Evolutionary conservation across 1,140 invertebrate genomes (phyloP).

Genomic region (Drosophila teissieri): DNA sequence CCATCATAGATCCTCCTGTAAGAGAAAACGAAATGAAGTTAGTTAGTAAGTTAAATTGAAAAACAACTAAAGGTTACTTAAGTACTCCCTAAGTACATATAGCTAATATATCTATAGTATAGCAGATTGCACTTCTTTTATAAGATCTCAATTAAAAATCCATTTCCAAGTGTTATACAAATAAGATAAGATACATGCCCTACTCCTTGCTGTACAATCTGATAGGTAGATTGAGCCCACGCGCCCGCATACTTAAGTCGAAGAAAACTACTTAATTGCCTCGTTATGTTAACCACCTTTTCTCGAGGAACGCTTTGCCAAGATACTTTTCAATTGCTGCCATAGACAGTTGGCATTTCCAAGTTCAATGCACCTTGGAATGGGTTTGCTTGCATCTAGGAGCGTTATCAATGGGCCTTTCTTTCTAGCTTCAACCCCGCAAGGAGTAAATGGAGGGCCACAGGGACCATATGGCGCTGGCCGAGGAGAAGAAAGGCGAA

Average conservation of each 20-base stretch:
- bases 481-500: slow-evolving; percentile 29
- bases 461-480: slow-evolving; percentile 52
- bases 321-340: slow-evolving; percentile 7
- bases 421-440: slow-evolving; percentile 58
- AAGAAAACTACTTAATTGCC: slow-evolving; percentile 31
- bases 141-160: neutral
- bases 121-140: neutral
- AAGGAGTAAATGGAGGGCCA: slow-evolving; percentile 22
- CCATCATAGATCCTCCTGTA: slow-evolving; percentile 84
- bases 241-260: slow-evolving; percentile 18
- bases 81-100: too few species aligned
- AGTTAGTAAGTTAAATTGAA: neutral
- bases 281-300: slow-evolving; percentile 21
- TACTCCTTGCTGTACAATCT: neutral
- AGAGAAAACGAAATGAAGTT: slow-evolving; percentile 1
- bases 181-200: too few species aligned
- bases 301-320: slow-evolving; percentile 8
- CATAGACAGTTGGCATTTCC: slow-evolving; percentile 16
- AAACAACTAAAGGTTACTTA: neutral
- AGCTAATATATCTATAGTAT: too few species aligned
- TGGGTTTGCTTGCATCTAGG: slow-evolving; percentile 24
- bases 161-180: too few species aligned
- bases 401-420: slow-evolving; percentile 46
- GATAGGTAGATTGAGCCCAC: slow-evolving; percentile 1
- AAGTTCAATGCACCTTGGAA: slow-evolving; percentile 70